These are phyloP conservation scores for Nomada lathburiana DNA, from an alignment of 2,888 invertebrate species.

Conservation along the genomic window DNA sequence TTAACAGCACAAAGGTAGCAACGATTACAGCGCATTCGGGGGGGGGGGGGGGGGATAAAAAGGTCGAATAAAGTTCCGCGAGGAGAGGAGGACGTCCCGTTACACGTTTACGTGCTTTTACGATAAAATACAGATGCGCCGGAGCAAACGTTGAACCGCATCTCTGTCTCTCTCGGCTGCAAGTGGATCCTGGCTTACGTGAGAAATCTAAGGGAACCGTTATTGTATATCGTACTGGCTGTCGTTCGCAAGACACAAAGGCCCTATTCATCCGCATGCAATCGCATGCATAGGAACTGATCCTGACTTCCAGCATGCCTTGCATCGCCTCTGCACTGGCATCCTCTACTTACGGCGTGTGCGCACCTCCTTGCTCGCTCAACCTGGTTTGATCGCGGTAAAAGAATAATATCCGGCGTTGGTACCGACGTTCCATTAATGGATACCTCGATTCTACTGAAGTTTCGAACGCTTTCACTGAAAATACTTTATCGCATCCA, in stretches of 20 bases:
- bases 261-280: conserved; percentile 73
- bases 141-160: conserved; percentile 54
- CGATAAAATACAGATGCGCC: conserved; percentile 52
- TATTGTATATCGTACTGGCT: conserved; percentile 72
- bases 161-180: conserved; percentile 30
- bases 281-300: conserved; percentile 72
- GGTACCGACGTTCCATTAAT: conserved; percentile 30
- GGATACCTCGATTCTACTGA: conserved; percentile 41
- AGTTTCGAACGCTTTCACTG: conserved; percentile 36
- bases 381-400: conserved; percentile 59
- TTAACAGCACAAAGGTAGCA: too few species aligned
- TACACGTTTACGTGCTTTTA: conserved; percentile 44
- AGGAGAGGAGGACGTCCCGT: conserved; percentile 38
- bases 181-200: conserved; percentile 67
- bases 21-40: too few species aligned
- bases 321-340: conserved; percentile 60
- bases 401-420: conserved; percentile 60
- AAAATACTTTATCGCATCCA: conserved; percentile 1
- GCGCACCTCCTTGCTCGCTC: conserved; percentile 57
- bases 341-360: conserved; percentile 44
- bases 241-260: conserved; percentile 74
- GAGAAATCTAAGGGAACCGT: conserved; percentile 72
- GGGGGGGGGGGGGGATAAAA: background rate
- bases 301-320: conserved; percentile 69
- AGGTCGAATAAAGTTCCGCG: conserved; percentile 14